These are phyloP conservation scores for Drosophila aldrichi DNA, from an alignment of 2,888 invertebrate species.

Conservation along the genomic window DNA sequence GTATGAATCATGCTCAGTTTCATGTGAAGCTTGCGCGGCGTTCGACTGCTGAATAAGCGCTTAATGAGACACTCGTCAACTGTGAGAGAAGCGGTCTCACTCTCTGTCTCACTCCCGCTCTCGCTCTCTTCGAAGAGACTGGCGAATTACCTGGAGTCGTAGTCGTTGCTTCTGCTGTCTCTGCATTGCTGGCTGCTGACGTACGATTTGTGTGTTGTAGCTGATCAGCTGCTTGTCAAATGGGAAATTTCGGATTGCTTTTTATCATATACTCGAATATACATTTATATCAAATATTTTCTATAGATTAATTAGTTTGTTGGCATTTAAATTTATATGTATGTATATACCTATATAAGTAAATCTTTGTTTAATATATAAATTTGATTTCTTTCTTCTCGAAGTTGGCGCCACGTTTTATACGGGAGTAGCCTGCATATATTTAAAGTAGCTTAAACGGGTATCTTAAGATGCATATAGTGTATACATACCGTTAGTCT, in stretches of 20 bases:
- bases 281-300: no score
- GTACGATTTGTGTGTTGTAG: neutral
- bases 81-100: neutral
- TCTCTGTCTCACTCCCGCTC: neutral
- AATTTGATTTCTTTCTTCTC: no score
- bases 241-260: neutral
- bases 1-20: constrained; percentile 36
- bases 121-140: neutral
- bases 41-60: constrained; percentile 38
- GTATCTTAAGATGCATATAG: neutral
- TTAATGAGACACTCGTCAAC: neutral
- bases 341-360: no score
- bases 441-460: neutral
- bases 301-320: no score
- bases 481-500: neutral
- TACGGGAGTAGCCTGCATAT: neutral
- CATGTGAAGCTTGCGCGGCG: constrained; percentile 1
- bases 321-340: no score
- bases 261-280: no score
- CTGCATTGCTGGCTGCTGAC: neutral
- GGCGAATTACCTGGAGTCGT: no score
- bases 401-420: no score
- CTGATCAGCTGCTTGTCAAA: constrained; percentile 8
- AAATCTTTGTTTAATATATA: no score
- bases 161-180: neutral